Evolutionary conservation across 2,888 invertebrate genomes (phyloP), one percentile per base, ranked within the genome.

Genomic region (Chloroclysta siterata): DNA sequence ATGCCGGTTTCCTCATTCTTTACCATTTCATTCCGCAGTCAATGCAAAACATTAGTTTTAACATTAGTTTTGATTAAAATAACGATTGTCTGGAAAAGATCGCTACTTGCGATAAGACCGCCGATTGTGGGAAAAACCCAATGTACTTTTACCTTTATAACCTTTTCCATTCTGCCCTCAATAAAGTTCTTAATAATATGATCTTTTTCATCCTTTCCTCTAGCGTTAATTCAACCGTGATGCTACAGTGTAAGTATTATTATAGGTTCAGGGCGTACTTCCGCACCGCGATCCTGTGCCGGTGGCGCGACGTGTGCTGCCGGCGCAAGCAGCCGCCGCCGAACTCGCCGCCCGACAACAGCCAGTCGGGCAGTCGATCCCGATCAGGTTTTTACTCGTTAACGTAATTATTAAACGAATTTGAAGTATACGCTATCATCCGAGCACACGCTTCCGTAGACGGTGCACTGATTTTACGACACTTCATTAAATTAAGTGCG

Each of bases 201-300:
- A n/a, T n/a, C n/a, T n/a, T n/a, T n/a, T n/a, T n/a, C n/a, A n/a
- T n/a, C n/a, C n/a, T n/a, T n/a, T n/a, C n/a, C n/a, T n/a, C n/a
- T n/a, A n/a, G n/a, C 22, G 22, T 22, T 22, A 1, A 22, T 2
- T 22, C 22, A 22, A 22, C 22, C n/a, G n/a, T n/a, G n/a, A 22
- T 22, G 22, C 22, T 22, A 22, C 22, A 22, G 1, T 22, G 22
- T 22, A 22, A 22, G n/a, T n/a, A n/a, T 46, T 44, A 15, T 66
- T 71, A 28, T 69, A 96, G 96, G 82, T 96, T 96, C 84, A 91
- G 96, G 47, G 93, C 95, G 65, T 96, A 96, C 81, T 96, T 96
- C 82, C 94, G 95, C 72, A 94, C 95, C 56, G 95, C 95, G 3
- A 94, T 96, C 60, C 73, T 89, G 33, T 96, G 95, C 80, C 94